Evolutionary conservation across 2,797 vertebrate genomes (phyloP), one percentile per base, ranked within the genome.

Genomic region (Psittacula echo): DNA sequence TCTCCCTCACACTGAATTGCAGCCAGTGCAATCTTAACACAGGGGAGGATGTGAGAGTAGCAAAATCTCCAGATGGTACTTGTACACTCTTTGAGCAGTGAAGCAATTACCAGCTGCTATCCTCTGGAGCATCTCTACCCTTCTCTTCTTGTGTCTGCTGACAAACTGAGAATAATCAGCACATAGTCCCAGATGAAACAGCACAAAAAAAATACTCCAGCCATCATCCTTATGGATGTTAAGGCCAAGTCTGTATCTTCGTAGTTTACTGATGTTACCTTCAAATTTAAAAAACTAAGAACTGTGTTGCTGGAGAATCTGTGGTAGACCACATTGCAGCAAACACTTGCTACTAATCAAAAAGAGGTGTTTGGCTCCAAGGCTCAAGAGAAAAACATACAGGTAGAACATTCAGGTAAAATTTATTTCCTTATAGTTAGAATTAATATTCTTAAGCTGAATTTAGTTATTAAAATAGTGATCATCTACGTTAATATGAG

Each of bases 1-100:
- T 44, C 82, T 76, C 19, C 37, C 20, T 80, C 17, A 30, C 44
- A 44, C 14, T 68, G 48, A 72, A 54, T 48, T 75, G 50, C 74
- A 79, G 3, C 22, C 29, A 27, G 13, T 65, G 58, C 54, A 72
- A 2, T 72, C 45, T 24, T 67, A 15, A 32, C 30, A 14, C 5
- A 19, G 45, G 39, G 27, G 41, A 45, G 5, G 14, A 48, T 54
- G 15, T n/a, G 47, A 27, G 27, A 29, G 20, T 68, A 50, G n/a
- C 48, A 66, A 80, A 91, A 85, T 73, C 41, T 85, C 44, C 42
- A 17, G 51, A 29, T 8, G 3, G 14, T 48, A 23, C 29, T 77
- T 8, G 2, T 64, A 37, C 0, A 0, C 7, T 79, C 3, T 75
- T 76, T 47, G 39, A 39, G 19, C 81, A 50, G 30, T 66, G 41